A percentile compares a stretch with the other conserved stretches of the same genome.
These are phyloP conservation scores for Anolis sagrei DNA, from an alignment of 2,113 vertebrate species.

Conservation along the genomic window DNA sequence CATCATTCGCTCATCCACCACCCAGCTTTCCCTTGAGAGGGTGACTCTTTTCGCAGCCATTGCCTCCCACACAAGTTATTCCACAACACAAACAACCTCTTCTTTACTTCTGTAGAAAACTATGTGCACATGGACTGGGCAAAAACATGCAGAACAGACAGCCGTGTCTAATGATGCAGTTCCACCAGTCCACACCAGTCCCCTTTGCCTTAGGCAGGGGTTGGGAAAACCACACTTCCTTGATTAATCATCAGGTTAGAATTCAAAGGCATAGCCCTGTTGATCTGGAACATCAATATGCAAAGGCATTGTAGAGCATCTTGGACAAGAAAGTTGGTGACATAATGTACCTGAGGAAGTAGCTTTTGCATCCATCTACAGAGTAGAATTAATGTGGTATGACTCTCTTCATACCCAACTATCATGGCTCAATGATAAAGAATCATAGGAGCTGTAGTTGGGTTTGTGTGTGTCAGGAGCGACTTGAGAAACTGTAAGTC, in stretches of 20 bases:
- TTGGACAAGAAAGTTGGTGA: too few relatives aligned
- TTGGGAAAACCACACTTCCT: slow-evolving; percentile 3
- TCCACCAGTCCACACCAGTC: background rate
- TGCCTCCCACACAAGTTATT: slow-evolving; percentile 7
- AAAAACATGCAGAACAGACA: background rate
- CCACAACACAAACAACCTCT: slow-evolving; percentile 9
- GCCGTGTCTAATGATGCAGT: background rate
- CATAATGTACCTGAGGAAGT: too few relatives aligned
- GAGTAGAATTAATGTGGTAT: too few relatives aligned
- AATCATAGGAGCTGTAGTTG: too few relatives aligned
- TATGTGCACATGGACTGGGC: background rate
- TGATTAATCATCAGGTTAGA: slow-evolving; percentile 6
- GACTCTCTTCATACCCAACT: too few relatives aligned
- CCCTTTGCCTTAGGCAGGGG: background rate
- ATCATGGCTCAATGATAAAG: too few relatives aligned
- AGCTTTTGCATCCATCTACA: too few relatives aligned
- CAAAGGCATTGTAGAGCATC: too few relatives aligned
- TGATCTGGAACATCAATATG: too few relatives aligned
- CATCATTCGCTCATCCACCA: background rate
- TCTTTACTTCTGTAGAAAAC: background rate
- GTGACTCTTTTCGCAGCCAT: background rate
- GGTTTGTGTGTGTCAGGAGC: too few relatives aligned
- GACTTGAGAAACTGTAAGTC: too few relatives aligned
- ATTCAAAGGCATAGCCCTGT: background rate
- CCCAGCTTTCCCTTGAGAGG: background rate